Evolutionary conservation across 2,797 vertebrate genomes (phyloP), one percentile per base, ranked within the genome.

Genomic region (Cuculus canorus): DNA sequence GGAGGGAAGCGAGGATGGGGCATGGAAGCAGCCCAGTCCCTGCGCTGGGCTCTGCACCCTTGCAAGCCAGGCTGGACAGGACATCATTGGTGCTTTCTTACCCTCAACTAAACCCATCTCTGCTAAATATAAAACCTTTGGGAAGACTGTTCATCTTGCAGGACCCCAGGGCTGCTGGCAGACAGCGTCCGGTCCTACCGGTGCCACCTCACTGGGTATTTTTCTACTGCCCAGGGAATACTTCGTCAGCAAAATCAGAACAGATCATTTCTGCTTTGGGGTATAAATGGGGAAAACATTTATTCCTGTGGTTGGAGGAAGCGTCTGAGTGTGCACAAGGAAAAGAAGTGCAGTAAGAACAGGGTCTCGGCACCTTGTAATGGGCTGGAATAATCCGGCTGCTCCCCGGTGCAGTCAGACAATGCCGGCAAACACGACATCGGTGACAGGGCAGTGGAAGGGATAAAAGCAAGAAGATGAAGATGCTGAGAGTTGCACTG

Each of bases 101-200:
- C 3, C 27, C 64, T 35, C 73, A 64, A 59, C 17, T 32, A 21
- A 87, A 73, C 11, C 28, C 30, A 19, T 2, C 43, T 25, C 60
- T 56, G 63, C 9, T 18, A 2, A 63, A 39, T 2, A 17, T 0
- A 0, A 81, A 60, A 41, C 33, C 35, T 48, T 25, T n/a, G 24
- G 54, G 63, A 63, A 41, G 5, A 4, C 8, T 22, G 4, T 2
- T 64, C 17, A 1, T 23, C 65, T 17, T 72, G 64, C 79, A 76
- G 73, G 9, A 32, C 19, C 59, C 56, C 16, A 11, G 1, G 41
- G 25, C 27, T 57, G 37, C 37, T 69, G 57, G 7, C 18, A 66
- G 50, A 28, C 10, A 19, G 23, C 19, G 47, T 48, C 70, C 3
- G 0, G 27, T 59, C 19, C 60, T 72, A 45, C 82, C 52, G 60